A percentile compares a stretch with the other conserved stretches of the same genome.
phyloP scores from a whole-genome alignment of 2,113 vertebrate species.

The Corythornis cristatus region DNA sequence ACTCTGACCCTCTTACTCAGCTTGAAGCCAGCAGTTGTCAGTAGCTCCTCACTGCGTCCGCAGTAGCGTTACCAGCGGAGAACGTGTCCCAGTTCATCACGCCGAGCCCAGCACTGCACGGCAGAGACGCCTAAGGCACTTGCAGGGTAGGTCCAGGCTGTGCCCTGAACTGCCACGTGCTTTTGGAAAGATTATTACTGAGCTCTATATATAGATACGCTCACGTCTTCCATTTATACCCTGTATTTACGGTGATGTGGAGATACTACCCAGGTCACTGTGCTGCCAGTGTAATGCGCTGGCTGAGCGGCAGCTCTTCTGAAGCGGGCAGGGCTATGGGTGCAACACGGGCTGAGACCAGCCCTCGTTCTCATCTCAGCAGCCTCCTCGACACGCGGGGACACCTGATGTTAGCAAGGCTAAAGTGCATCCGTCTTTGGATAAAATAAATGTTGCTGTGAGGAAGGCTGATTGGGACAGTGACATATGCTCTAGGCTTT shows the following conservation, averaged over 20 bases:
- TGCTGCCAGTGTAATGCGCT: accelerated
- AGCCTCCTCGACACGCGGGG: not conserved
- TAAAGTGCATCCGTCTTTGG: accelerated
- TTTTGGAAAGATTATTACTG: not conserved
- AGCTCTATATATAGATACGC: accelerated
- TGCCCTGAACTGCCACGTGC: not conserved
- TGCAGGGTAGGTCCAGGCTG: not conserved
- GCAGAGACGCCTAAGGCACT: not conserved
- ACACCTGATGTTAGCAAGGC: not conserved
- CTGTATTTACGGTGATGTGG: accelerated
- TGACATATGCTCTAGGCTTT: not conserved
- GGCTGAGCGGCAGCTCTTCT: not conserved
- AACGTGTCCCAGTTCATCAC: not conserved
- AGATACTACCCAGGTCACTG: accelerated
- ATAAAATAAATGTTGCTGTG: accelerated
- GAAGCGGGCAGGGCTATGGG: not conserved
- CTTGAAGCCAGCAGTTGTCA: not conserved
- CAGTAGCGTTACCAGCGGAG: not conserved
- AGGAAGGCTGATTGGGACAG: not conserved
- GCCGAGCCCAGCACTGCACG: not conserved
- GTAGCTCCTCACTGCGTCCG: not conserved
- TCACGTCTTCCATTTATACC: too few species aligned
- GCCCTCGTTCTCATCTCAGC: not conserved
- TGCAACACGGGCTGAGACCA: not conserved
- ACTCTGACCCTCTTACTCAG: not conserved